Percentiles rank a stretch among this genome's conserved stretches.
Conservation (phyloP, 2,797 vertebrate genomes). For the Sardinella longiceps region DNA sequence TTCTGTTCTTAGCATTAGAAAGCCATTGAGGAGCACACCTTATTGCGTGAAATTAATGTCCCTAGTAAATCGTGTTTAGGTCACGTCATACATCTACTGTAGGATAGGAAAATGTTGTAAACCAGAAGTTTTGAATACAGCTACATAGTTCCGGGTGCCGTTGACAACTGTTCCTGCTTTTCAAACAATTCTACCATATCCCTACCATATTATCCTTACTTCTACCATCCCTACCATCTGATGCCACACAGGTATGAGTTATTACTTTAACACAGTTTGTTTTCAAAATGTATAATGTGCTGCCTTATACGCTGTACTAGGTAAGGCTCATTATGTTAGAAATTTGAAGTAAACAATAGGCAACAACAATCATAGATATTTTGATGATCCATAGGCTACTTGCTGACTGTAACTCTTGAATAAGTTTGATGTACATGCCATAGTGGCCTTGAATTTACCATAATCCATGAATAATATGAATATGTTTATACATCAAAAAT, state of each 20-base stretch:
- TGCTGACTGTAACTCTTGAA: too few species aligned
- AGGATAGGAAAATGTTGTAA: background rate
- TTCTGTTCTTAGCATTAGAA: background rate
- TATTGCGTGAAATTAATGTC: background rate
- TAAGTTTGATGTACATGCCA: too few species aligned
- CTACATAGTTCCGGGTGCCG: background rate
- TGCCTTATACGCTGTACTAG: background rate
- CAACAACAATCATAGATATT: too few species aligned
- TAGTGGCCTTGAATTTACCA: too few species aligned
- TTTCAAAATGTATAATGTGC: background rate
- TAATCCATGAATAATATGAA: too few species aligned
- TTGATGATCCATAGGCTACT: too few species aligned
- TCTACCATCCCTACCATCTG: too few species aligned
- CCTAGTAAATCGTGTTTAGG: background rate
- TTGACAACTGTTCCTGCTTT: background rate
- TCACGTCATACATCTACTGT: background rate
- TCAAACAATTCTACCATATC: background rate
- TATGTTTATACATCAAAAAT: too few species aligned
- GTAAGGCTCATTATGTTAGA: background rate
- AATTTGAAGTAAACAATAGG: background rate
- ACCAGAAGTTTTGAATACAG: constrained; percentile 21
- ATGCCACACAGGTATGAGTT: background rate
- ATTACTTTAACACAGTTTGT: background rate
- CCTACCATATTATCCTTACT: too few species aligned
- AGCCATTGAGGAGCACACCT: too few species aligned